Percentiles rank a stretch among this genome's conserved stretches.
Conservation (phyloP, 2,113 vertebrate genomes). For the Archocentrus centrarchus region DNA sequence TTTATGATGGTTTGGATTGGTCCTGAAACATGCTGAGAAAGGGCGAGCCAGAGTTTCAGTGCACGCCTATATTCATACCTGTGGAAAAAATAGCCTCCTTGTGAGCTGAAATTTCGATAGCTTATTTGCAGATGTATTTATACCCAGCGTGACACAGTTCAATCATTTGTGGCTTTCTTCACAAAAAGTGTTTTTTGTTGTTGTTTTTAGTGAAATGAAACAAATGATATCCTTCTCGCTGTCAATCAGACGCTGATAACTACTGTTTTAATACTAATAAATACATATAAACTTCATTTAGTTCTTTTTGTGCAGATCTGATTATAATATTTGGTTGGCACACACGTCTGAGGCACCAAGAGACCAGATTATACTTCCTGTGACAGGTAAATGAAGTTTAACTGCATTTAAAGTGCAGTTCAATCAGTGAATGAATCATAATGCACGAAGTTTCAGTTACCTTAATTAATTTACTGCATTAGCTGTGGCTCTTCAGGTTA, state of each 20-base stretch:
- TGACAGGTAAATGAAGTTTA: neutral
- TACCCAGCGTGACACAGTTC: neutral
- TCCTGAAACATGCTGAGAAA: neutral
- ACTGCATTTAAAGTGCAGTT: neutral
- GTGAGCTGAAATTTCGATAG: neutral
- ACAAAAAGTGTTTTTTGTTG: neutral
- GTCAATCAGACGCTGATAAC: neutral
- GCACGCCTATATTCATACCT: neutral
- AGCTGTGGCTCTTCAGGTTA: neutral
- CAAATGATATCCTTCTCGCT: neutral
- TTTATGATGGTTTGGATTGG: neutral
- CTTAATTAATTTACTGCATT: neutral
- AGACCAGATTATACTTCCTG: neutral
- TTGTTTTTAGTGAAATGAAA: too few species aligned
- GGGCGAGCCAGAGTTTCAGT: neutral
- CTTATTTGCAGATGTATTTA: too few species aligned
- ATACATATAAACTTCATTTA: neutral
- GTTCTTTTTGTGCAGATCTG: neutral
- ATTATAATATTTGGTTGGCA: neutral
- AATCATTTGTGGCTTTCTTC: neutral
- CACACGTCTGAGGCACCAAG: neutral
- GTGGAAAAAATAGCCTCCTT: neutral
- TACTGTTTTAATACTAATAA: neutral
- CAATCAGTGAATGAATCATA: rapidly evolving
- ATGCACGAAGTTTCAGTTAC: neutral